These are phyloP conservation scores for Apodemia mormo DNA, from an alignment of 2,888 invertebrate genomes.

Conservation along the genomic window DNA sequence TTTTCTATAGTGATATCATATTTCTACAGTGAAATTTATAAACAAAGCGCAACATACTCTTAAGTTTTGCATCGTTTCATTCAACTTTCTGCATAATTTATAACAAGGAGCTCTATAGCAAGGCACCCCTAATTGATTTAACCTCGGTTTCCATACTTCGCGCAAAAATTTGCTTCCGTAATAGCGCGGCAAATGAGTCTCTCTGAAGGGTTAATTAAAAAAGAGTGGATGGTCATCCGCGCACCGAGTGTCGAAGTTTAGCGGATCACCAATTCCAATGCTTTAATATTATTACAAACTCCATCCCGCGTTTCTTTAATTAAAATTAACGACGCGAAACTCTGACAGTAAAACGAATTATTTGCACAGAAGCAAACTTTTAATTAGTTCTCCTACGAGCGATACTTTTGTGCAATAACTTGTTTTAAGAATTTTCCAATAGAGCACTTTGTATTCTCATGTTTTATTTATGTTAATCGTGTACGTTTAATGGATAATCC, in stretches of 20 bases:
- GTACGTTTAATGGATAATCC: slow-evolving; percentile 1
- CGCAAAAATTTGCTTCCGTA: slow-evolving; percentile 62
- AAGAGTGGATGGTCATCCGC: slow-evolving; percentile 77
- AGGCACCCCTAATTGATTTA: slow-evolving; percentile 63
- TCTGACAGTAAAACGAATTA: slow-evolving; percentile 82
- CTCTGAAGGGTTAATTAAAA: slow-evolving; percentile 75
- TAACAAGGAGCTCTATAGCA: slow-evolving; percentile 31
- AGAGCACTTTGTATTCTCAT: not conserved
- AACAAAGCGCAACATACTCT: slow-evolving; percentile 2
- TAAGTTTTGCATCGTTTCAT: slow-evolving; percentile 1
- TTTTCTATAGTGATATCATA: not conserved
- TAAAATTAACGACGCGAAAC: slow-evolving; percentile 81
- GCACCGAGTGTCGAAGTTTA: slow-evolving; percentile 75
- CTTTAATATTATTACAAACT: slow-evolving; percentile 81
- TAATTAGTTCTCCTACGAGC: slow-evolving; percentile 77
- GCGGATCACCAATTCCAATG: slow-evolving; percentile 80
- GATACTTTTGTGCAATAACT: slow-evolving; percentile 75
- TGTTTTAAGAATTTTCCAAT: slow-evolving; percentile 62
- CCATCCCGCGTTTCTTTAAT: slow-evolving; percentile 78
- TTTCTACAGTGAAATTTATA: not conserved
- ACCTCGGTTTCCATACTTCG: slow-evolving; percentile 48
- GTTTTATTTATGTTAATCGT: slow-evolving; percentile 6
- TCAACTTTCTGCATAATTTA: not conserved
- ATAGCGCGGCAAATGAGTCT: slow-evolving; percentile 61
- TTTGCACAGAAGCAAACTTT: slow-evolving; percentile 80